Base-by-base conservation (phyloP, 2,797 vertebrate species). In the Tolypeutes matacus region DNA sequence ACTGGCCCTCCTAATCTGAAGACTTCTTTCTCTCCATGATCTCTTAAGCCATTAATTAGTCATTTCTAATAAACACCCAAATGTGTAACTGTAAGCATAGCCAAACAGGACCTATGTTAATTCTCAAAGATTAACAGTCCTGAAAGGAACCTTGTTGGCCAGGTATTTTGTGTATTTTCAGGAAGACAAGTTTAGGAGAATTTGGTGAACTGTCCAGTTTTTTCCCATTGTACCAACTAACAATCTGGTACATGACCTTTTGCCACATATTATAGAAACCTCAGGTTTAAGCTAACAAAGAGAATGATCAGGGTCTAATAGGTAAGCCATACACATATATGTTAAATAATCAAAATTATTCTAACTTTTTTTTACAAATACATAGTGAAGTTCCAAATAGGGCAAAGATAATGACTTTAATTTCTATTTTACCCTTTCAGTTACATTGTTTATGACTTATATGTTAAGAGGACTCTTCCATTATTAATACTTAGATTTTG, bases 21-120 rank as follows among this genome's bases (percentile, higher is more conserved):
- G 23, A 86, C 36, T 14, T 36, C 27, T 36, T 65, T 84, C 27
- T 76, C 31, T 82, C 34, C 81, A n/a, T 7, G 0, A 46, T 62
- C 92, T 86, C 75, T 91, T 82, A 93, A 86, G 60, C 34, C 29
- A 91, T 88, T 73, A 78, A 42, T 86, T 94, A 80, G 72, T 76
- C 42, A 73, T 25, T 72, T 87, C 65, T 86, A 46, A 31, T 53
- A 91, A 81, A 76, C 12, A 72, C 60, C 15, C 46, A 90, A 58
- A 39, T 62, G n/a, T 36, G 69, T 78, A 84, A 42, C 20, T 49
- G 20, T 27, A 73, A 60, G 46, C n/a, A 27, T 64, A 25, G 36
- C 72, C 56, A 64, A 34, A 65, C 42, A 58, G 12, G 20, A 60
- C 58, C 76, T 82, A 25, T 85, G 49, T 92, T 81, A 3, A 78